Evolutionary conservation across 2,888 invertebrate species (phyloP), one percentile per base, ranked within the genome.

Genomic region (Dicycla oo): DNA sequence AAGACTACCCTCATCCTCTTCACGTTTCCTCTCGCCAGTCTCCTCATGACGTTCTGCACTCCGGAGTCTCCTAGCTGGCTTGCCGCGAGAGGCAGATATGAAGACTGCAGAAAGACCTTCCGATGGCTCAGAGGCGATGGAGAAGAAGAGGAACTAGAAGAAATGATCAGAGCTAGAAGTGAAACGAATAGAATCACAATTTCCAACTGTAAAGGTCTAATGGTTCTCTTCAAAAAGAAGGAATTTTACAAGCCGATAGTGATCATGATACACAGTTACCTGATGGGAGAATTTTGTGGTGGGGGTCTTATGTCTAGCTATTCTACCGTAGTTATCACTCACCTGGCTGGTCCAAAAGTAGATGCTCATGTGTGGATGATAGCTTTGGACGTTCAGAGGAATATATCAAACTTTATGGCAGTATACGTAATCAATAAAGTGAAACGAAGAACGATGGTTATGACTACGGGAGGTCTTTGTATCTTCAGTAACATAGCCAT

Each of bases 1-100:
- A 90, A 89, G 8, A 96, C 96, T 3, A 96, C 97, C 1, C 87
- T 96, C 3, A 88, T 97, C 10, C 94, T 95, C 71, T 88, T 93
- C 0, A 81, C 90, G 30, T 91, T 96, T 30, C 94, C 96, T 2
- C 83, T 96, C 10, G 84, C 94, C 11, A 95, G 96, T 45, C 88
- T 97, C 8, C 34, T 92, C 7, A 91, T 94, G 90, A 92, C 89
- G 0, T 86, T 91, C 20, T 91, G 88, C 54, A 88, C 89, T 0
- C 97, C 97, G 0, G 97, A 98, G 91, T 96, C 97, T 10, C 97
- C 97, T 0, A 95, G 96, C 69, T 97, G 97, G 97, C 87, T 97
- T 18, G 94, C 97, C 0, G 93, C 96, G 0, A 96, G 95, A 83
- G 96, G 96, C 0, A 94, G 92, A 30, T 90, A 93, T 3, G 94